Percentiles rank a stretch among this genome's conserved stretches.
Evolutionary conservation across 2,113 vertebrate species (phyloP).

Genomic region (Rattus norvegicus): GRCr8 NC_086026.1:22217501-22218000

Average conservation of each 20-base stretch:
- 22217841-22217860: neutral
- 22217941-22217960: neutral
- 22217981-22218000: neutral
- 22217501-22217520: neutral
- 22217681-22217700: neutral
- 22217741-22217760: neutral
- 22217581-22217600: constrained; percentile 78
- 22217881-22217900: neutral
- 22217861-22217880: neutral
- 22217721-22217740: constrained; percentile 49
- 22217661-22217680: constrained; percentile 69
- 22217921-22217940: neutral
- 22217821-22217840: neutral
- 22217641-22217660: constrained; percentile 77
- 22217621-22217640: constrained; percentile 73
- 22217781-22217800: neutral
- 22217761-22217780: neutral
- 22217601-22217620: constrained; percentile 75
- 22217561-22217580: constrained; percentile 71
- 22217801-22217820: neutral
- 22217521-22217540: constrained; percentile 56
- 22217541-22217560: constrained; percentile 75
- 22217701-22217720: constrained; percentile 56
- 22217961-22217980: neutral
- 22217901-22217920: neutral